A percentile compares a stretch with the other conserved stretches of the same genome.
These are phyloP conservation scores for Daboia siamensis DNA, from an alignment of 2,113 vertebrate genomes.

Conservation along the genomic window DNA sequence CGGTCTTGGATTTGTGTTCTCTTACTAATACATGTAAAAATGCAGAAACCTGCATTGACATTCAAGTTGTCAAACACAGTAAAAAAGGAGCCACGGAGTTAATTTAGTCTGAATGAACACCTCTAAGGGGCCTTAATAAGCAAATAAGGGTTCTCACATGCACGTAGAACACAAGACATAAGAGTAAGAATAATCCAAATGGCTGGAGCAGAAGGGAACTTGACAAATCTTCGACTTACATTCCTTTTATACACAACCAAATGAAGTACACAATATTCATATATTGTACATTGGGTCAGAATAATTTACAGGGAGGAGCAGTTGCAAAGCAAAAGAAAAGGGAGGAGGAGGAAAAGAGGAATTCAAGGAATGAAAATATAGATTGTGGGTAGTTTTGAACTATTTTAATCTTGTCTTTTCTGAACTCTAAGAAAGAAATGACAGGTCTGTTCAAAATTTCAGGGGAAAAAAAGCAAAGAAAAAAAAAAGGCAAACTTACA, in stretches of 20 bases:
- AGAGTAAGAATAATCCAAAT: conserved; percentile 24
- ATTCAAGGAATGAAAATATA: conserved; percentile 3
- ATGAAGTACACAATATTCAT: conserved; percentile 63
- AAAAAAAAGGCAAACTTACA: neutral
- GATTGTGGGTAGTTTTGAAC: conserved; percentile 18
- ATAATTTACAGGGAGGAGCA: conserved; percentile 40
- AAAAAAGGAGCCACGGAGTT: conserved; percentile 47
- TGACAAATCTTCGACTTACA: conserved; percentile 60
- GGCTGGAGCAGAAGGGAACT: conserved; percentile 25
- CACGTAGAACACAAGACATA: conserved; percentile 64
- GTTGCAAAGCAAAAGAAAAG: neutral
- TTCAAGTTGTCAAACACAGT: conserved; percentile 75
- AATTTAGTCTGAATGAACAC: conserved; percentile 53
- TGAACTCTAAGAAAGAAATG: neutral
- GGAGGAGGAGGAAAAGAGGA: neutral
- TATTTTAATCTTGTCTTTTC: conserved; percentile 31
- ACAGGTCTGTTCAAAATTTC: neutral
- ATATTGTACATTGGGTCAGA: conserved; percentile 58
- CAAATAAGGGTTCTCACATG: conserved; percentile 63
- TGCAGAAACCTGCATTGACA: conserved; percentile 70
- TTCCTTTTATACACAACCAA: conserved; percentile 71
- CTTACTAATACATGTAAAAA: conserved; percentile 74
- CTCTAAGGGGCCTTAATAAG: conserved; percentile 59
- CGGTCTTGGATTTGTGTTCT: conserved; percentile 72
- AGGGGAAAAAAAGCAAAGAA: neutral